These are phyloP conservation scores for Drosophila sordidapex DNA, from an alignment of 2,888 invertebrate genomes.

Conservation along the genomic window DNA sequence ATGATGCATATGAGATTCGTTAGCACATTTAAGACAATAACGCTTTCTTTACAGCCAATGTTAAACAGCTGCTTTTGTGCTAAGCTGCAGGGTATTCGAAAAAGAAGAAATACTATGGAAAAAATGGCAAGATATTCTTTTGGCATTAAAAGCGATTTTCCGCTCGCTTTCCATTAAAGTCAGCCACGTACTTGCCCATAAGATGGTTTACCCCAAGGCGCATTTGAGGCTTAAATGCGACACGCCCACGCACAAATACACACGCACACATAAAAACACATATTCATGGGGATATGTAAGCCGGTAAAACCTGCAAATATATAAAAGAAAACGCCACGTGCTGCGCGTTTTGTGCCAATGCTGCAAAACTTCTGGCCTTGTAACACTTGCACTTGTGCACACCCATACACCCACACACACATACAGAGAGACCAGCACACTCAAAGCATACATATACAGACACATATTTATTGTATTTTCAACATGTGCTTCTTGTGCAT, in stretches of 20 bases:
- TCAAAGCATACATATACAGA: slow-evolving; percentile 3
- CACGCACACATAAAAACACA: slow-evolving; percentile 11
- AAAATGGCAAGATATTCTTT: slow-evolving; percentile 53
- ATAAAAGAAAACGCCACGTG: slow-evolving; percentile 77
- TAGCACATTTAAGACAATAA: slow-evolving; percentile 24
- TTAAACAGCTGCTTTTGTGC: slow-evolving; percentile 14
- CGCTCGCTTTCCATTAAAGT: slow-evolving; percentile 77
- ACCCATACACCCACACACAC: slow-evolving; percentile 19
- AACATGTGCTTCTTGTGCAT: slow-evolving; percentile 55
- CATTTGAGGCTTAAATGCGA: slow-evolving; percentile 77
- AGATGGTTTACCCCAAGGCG: slow-evolving; percentile 73
- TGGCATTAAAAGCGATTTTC: slow-evolving; percentile 76
- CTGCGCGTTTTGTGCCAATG: slow-evolving; percentile 76
- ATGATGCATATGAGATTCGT: background rate
- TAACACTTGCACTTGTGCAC: slow-evolving; percentile 72
- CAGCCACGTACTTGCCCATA: slow-evolving; percentile 65
- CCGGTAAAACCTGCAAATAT: slow-evolving; percentile 64
- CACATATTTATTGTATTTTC: slow-evolving; percentile 69
- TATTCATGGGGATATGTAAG: slow-evolving; percentile 40
- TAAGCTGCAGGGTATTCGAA: slow-evolving; percentile 29
- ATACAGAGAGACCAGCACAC: slow-evolving; percentile 1
- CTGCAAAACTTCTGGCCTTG: slow-evolving; percentile 77
- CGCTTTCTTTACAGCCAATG: background rate
- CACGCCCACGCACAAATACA: slow-evolving; percentile 61
- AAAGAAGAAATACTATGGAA: slow-evolving; percentile 3